Base-by-base conservation (phyloP, 2,888 invertebrate genomes). In the Tenthredo scrophulariae region DNA sequence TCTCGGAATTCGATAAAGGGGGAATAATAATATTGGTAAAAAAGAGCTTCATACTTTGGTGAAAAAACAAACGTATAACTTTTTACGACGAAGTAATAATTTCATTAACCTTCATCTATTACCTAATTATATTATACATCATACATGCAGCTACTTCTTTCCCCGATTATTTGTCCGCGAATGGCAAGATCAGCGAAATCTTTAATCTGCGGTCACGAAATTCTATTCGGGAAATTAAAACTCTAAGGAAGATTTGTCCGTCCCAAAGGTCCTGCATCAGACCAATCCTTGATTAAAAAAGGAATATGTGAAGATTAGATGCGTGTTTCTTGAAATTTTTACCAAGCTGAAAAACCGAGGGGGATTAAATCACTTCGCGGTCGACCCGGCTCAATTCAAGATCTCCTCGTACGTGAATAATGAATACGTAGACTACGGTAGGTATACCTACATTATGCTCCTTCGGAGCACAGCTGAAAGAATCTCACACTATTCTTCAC, bases 381-480 rank as follows among this genome's bases (percentile, higher is more conserved):
- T 62, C 62, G 40, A 80, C 5, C 40, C 13, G 58, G 22, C 80
- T 22, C 62, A 37, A 80, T 80, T 62, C 26, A 40, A 33, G 62
- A 22, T 40, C 80, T 33, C 10, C n/a, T 37, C 40, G 62, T 40
- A 80, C 40, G n/a, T 58, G 80, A 80, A 80, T 62, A 80, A 80
- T 80, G 13, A 62, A 79, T 62, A 1, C 6, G 5, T 40, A 6
- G 10, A 58, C 29, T 15, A 46, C 7, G 7, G 9, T 15, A 18
- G 3, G 40, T 80, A 58, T 5, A 33, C 15, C 0, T 18, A 43
- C 40, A 5, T 22, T 74, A 6, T 29, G 29, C 29, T 77, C 6
- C 33, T 67, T 74, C 22, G 9, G 13, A 43, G 43, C 72, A 33
- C 6, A 67, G 26, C 13, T 46, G 4, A 43, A 46, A 26, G 26